phyloP scores from a whole-genome alignment of 2,888 invertebrate species.

The Dicycla oo region DNA sequence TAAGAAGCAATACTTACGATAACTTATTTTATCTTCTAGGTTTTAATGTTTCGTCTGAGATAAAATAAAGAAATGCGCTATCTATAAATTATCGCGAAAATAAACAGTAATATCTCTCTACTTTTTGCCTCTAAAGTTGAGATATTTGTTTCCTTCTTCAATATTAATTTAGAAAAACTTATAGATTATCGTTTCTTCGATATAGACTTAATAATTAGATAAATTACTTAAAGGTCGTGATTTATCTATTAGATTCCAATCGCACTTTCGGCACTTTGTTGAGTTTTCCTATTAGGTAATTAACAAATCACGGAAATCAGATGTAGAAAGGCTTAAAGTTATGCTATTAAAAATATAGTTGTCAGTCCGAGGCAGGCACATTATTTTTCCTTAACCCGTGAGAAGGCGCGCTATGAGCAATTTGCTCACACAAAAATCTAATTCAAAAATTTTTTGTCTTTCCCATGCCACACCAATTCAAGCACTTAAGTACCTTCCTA shows the following conservation, averaged over 20 bases:
- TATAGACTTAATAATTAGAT: no score
- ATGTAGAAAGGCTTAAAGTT: neutral
- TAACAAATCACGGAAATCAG: neutral
- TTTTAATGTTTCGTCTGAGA: neutral
- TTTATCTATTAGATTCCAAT: no score
- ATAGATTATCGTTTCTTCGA: neutral
- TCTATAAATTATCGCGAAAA: conserved; percentile 23
- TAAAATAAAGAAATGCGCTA: conserved; percentile 25
- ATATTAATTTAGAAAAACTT: neutral
- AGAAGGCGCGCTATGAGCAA: no score
- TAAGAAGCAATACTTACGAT: neutral
- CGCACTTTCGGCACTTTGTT: no score
- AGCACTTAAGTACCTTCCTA: no score
- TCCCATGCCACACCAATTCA: no score
- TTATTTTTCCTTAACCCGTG: no score
- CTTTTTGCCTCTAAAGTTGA: neutral
- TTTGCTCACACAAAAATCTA: no score
- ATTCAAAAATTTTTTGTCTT: no score
- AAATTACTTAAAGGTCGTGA: no score
- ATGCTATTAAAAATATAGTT: neutral
- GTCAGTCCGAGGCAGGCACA: no score
- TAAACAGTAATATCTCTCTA: neutral
- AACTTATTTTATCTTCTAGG: conserved; percentile 22
- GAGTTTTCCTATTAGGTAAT: no score
- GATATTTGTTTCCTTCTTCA: neutral